Base-by-base conservation (phyloP, 2,888 invertebrate species). In the Leucophora obtusa region DNA sequence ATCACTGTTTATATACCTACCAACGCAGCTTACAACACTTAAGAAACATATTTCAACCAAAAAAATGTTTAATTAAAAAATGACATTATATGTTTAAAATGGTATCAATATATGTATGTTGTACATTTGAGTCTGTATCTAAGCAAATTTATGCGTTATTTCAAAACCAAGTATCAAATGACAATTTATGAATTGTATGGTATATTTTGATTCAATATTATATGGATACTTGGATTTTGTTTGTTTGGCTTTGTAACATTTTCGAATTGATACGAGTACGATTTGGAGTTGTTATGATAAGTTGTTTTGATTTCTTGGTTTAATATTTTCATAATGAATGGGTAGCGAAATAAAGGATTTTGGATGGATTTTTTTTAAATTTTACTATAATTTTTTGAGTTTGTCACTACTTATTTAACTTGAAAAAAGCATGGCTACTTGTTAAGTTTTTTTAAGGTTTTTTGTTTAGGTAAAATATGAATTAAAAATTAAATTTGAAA, bases 101-200 rank as follows among this genome's bases (percentile, higher is more conserved):
- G 9, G 35, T 35, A 5, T 47, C 43, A 47, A 47, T n/a, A 47
- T n/a, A 62, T 7, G 85, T 86, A 85, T 6, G 21, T 21, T 7
- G 24, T 54, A 21, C 24, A 54, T 24, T n/a, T 21, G 21, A 10
- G 11, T 56, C 24, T 3, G n/a, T 14, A 6, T 21, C 21, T 24
- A 14, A n/a, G 33, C 11, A 24, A 28, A 11, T 28, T 56, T 56
- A 28, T 60, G 1, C 56, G 84, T 84, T 85, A 82, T 84, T 28
- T 28, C 83, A 83, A 84, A 85, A 85, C 86, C 87, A 87, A 87
- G 86, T 87, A 87, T 87, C 86, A 86, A 86, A 86, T 85, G 85
- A 86, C 86, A 83, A 71, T 65, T 28, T n/a, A 24, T 60, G 21
- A 50, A n/a, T 14, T 17, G n/a, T 18, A 28, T 24, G 9, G 28